Conservation (phyloP, 2,888 invertebrate species). For the Scrobipalpa atriplicella region DNA sequence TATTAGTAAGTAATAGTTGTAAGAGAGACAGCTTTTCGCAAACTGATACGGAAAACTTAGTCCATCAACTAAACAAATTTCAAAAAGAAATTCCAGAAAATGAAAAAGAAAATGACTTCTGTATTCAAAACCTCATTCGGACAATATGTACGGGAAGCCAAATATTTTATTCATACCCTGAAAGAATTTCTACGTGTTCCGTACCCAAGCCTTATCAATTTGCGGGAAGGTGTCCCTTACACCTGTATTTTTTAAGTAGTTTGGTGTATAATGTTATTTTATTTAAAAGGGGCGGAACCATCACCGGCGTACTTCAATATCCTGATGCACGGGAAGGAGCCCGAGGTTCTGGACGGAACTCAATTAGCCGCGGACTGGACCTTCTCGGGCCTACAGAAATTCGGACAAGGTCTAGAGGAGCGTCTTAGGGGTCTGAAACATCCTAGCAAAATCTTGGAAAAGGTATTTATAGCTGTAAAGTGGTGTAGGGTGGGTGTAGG, state of each 20-base stretch:
- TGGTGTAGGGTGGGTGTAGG: too few relatives aligned
- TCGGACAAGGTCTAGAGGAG: slow-evolving; percentile 96
- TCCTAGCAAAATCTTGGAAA: slow-evolving; percentile 92
- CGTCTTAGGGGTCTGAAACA: slow-evolving; percentile 91
- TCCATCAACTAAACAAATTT: too few relatives aligned
- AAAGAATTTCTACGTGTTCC: too few relatives aligned
- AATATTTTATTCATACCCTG: too few relatives aligned
- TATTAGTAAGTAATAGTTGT: not conserved
- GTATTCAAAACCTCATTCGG: too few relatives aligned
- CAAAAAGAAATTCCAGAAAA: too few relatives aligned
- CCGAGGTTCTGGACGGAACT: slow-evolving; percentile 94
- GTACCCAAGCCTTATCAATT: too few relatives aligned
- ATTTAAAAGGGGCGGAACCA: slow-evolving; percentile 92
- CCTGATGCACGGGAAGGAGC: slow-evolving; percentile 93
- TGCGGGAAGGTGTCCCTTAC: too few relatives aligned
- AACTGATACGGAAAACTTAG: not conserved
- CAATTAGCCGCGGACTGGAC: slow-evolving; percentile 98
- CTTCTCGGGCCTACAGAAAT: slow-evolving; percentile 96
- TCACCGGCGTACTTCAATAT: slow-evolving; percentile 97
- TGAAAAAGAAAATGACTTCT: too few relatives aligned
- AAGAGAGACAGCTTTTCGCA: not conserved
- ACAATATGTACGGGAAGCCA: too few relatives aligned
- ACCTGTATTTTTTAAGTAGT: too few relatives aligned
- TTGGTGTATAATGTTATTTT: not conserved
- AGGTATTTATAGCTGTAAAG: too few relatives aligned